These are phyloP conservation scores for Colletes latitarsis DNA, from an alignment of 1,140 invertebrate genomes.

Conservation along the genomic window DNA sequence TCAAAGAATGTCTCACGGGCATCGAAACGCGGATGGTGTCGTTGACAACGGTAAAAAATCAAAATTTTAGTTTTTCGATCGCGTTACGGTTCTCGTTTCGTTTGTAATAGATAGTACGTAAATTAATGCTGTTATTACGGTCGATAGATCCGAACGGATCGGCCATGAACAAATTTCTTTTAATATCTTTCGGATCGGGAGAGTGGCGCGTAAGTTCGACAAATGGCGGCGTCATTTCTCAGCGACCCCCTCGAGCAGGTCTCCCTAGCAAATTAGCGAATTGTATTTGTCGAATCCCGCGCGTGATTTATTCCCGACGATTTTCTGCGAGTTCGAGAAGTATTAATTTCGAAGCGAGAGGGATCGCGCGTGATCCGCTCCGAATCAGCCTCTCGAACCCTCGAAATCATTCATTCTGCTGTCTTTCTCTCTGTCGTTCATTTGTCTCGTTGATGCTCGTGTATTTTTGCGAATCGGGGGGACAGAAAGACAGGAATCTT, in stretches of 20 bases:
- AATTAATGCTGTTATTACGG: too few relatives aligned
- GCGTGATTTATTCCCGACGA: constrained; percentile 16
- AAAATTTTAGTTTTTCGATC: too few relatives aligned
- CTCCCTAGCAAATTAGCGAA: constrained; percentile 26
- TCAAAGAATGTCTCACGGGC: too few relatives aligned
- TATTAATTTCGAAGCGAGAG: constrained; percentile 1
- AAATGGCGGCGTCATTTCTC: constrained; percentile 18
- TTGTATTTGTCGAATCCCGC: constrained; percentile 5
- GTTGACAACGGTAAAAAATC: too few relatives aligned
- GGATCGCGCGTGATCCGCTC: neutral
- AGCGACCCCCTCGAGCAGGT: neutral
- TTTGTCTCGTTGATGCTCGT: neutral
- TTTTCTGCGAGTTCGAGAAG: neutral
- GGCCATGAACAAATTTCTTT: too few relatives aligned
- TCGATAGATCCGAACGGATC: too few relatives aligned
- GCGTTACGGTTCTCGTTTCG: too few relatives aligned
- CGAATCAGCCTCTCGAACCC: too few relatives aligned
- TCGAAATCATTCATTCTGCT: neutral
- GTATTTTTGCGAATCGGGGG: neutral
- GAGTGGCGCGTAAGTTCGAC: neutral
- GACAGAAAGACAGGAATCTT: too few relatives aligned
- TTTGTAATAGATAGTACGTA: too few relatives aligned
- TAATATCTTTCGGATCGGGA: neutral
- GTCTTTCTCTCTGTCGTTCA: neutral
- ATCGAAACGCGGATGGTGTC: too few relatives aligned